These are phyloP conservation scores for Parnassius orleans DNA, from an alignment of 2,888 invertebrate genomes.

Conservation along the genomic window DNA sequence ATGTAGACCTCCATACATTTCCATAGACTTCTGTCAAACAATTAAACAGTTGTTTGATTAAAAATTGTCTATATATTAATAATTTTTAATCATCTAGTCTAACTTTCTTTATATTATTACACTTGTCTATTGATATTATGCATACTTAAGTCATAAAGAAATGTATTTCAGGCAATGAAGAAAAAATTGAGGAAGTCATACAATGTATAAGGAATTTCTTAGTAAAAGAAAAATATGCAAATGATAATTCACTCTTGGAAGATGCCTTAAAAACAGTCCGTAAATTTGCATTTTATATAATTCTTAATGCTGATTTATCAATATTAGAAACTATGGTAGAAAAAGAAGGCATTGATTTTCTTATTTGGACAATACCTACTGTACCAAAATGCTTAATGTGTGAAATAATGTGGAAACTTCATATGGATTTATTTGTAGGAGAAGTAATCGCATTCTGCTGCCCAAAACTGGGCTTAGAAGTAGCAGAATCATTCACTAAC, in stretches of 20 bases:
- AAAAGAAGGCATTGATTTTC: conserved; percentile 52
- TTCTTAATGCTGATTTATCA: conserved; percentile 61
- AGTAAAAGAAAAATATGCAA: conserved; percentile 47
- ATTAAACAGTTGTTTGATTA: too few relatives aligned
- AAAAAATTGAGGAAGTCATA: conserved; percentile 52
- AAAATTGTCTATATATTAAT: too few relatives aligned
- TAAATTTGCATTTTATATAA: conserved; percentile 60
- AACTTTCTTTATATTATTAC: too few relatives aligned
- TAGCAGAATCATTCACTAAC: conserved; percentile 53
- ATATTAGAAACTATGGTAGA: conserved; percentile 54
- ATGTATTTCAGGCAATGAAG: conserved; percentile 64
- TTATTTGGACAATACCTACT: conserved; percentile 63
- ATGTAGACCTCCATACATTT: too few relatives aligned
- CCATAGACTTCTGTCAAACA: too few relatives aligned
- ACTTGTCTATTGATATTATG: neutral
- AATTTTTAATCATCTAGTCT: too few relatives aligned
- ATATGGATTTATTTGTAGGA: conserved; percentile 56
- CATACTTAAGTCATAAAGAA: conserved; percentile 11
- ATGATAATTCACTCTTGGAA: conserved; percentile 39
- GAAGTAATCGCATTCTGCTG: conserved; percentile 57
- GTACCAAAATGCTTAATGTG: conserved; percentile 63
- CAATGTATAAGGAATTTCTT: conserved; percentile 49
- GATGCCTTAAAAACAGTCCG: conserved; percentile 41
- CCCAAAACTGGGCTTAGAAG: conserved; percentile 57
- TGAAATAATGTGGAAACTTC: conserved; percentile 62